A percentile compares a stretch with the other conserved stretches of the same genome.
phyloP scores from a whole-genome alignment of 2,888 invertebrate genomes.

The Heliconius charithonia region DNA sequence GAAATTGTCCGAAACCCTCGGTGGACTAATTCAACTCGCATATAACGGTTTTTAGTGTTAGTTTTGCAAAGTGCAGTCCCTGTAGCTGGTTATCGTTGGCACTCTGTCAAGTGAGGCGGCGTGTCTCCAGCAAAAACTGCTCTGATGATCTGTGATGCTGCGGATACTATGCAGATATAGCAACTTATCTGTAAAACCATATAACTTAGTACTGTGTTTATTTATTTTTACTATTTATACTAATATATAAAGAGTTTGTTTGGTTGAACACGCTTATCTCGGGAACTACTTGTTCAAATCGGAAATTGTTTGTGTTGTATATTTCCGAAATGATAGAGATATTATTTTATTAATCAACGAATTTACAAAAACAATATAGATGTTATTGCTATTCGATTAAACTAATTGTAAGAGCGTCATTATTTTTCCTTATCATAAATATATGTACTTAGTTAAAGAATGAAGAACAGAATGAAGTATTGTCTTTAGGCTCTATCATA shows the following conservation, averaged over 20 bases:
- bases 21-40: neutral
- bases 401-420: neutral
- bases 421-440: neutral
- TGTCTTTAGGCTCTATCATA: neutral
- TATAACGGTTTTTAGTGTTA: neutral
- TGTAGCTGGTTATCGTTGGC: conserved; percentile 7
- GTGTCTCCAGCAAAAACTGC: conserved; percentile 5
- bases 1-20: neutral
- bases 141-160: conserved; percentile 6
- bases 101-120: conserved; percentile 23
- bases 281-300: neutral
- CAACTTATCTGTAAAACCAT: neutral
- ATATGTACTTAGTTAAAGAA: neutral
- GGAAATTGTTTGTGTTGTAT: too few species aligned
- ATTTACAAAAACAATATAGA: neutral
- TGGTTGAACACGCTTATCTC: neutral
- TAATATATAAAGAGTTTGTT: neutral
- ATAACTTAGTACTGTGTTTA: neutral
- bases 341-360: neutral
- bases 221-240: neutral
- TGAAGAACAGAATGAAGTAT: neutral
- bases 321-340: too few species aligned
- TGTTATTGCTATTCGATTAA: neutral
- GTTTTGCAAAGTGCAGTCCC: neutral
- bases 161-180: conserved; percentile 1